Base-by-base conservation (phyloP, 2,797 vertebrate species). In the Gouania willdenowi region DNA sequence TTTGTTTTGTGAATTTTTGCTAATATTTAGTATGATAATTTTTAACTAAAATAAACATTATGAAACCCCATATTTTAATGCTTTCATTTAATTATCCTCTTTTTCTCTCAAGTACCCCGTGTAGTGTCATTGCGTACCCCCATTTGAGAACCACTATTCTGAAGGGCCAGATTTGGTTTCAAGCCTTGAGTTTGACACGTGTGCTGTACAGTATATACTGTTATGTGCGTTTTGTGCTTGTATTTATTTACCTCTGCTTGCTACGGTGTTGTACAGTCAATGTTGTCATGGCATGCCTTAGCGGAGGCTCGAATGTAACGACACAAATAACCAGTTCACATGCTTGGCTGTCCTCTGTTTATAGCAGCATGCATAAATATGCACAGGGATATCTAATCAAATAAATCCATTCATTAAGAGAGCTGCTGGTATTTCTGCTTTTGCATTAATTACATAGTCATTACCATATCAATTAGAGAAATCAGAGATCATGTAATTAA, bases 401-500 rank as follows among this genome's bases (percentile, higher is more conserved):
- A 88, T 88, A 83, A 87, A 86, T 87, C 68, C 79, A 80, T 85
- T 87, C 83, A 88, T 88, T 87, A 87, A 75, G 50, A 78, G 63
- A 77, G 84, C 75, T 83, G 79, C 73, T 82, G 86, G 83, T 88
- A 88, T 88, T 88, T 83, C 79, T 84, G 81, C 82, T 87, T 83
- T 81, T 87, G 87, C 86, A 90, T 91, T 89, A 87, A 91, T 91
- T 90, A 86, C 77, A 75, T 76, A 83, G 54, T 85, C 86, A 91
- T 91, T 91, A 89, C 81, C 89, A 91, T 90, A 89, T 90, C 85
- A 91, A 88, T 91, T 88, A 89, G 69, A 85, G 71, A 82, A 90
- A 89, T 88, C 82, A 86, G 86, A 88, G 84, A 87, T 89, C 84
- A 88, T 89, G 87, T 90, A 90, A 91, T 91, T 91, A 90, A 88